Conservation (phyloP, 2,113 vertebrate genomes). For the Myotis lucifugus region DNA sequence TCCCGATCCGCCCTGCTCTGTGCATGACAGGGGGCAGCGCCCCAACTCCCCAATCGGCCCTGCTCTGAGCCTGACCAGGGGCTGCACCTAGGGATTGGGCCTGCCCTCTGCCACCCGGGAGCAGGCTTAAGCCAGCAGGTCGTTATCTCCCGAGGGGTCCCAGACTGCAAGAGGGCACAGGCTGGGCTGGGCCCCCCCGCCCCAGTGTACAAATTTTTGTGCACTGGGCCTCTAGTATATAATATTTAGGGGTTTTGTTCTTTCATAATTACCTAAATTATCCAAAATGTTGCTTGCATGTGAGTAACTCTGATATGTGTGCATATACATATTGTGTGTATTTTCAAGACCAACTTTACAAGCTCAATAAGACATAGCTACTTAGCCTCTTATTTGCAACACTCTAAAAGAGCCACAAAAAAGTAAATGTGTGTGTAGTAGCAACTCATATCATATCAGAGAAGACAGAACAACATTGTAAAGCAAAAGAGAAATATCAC, state of each 20-base stretch:
- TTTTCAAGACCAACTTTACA: conserved; percentile 34
- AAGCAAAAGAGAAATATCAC: background rate
- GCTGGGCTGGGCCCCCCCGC: no score
- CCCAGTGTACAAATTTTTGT: no score
- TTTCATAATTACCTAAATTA: background rate
- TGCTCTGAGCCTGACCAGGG: no score
- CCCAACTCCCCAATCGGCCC: no score
- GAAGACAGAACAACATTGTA: background rate
- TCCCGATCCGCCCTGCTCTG: no score
- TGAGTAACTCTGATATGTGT: background rate
- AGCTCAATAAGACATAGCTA: conserved; percentile 4
- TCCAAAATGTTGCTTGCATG: background rate
- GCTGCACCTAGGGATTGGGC: no score
- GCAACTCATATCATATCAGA: background rate
- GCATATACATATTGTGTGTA: background rate
- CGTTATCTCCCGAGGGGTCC: no score
- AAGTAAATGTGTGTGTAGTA: background rate
- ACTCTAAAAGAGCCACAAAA: background rate
- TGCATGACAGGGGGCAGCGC: no score
- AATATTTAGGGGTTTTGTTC: background rate
- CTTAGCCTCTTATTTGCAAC: background rate
- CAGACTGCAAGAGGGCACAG: no score
- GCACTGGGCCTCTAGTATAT: no score
- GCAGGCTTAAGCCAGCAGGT: no score
- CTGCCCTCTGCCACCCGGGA: no score